These are phyloP conservation scores for Diloba caeruleocephala DNA, from an alignment of 2,888 invertebrate genomes.

Conservation along the genomic window DNA sequence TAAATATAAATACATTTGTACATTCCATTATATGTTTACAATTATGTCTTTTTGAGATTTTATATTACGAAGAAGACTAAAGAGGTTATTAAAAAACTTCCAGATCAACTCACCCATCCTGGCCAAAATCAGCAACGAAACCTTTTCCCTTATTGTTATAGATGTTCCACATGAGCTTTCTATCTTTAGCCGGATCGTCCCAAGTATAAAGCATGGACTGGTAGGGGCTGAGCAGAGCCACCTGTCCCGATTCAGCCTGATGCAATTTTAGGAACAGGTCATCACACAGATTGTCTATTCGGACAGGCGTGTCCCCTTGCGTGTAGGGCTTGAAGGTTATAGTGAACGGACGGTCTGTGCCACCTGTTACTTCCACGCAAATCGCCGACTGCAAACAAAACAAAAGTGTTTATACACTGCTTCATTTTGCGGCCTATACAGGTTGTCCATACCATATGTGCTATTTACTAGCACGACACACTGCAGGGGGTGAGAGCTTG, in stretches of 20 bases:
- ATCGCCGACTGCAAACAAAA: conserved; percentile 89
- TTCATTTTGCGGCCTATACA: too few species aligned
- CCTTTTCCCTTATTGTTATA: conserved; percentile 94
- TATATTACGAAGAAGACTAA: too few species aligned
- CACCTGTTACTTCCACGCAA: conserved; percentile 92
- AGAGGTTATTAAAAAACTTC: too few species aligned
- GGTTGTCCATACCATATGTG: too few species aligned
- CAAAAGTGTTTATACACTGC: neutral
- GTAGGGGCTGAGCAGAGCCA: conserved; percentile 93
- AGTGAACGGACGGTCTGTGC: conserved; percentile 92
- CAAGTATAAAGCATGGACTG: conserved; percentile 94
- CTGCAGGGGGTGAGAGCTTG: too few species aligned
- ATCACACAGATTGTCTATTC: conserved; percentile 95
- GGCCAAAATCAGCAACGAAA: conserved; percentile 92
- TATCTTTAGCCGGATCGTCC: conserved; percentile 94
- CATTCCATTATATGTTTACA: too few species aligned
- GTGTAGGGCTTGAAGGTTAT: conserved; percentile 93
- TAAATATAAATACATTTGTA: too few species aligned
- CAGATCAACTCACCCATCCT: conserved; percentile 88
- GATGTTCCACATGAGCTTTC: conserved; percentile 94
- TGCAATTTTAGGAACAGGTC: conserved; percentile 94
- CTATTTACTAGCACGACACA: too few species aligned
- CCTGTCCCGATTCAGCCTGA: conserved; percentile 88
- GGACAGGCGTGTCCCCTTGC: conserved; percentile 94
- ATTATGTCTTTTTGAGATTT: too few species aligned